Evolutionary conservation across 2,113 vertebrate species (phyloP), one percentile per base, ranked within the genome.

Genomic region (Syngnathus typhle): DNA sequence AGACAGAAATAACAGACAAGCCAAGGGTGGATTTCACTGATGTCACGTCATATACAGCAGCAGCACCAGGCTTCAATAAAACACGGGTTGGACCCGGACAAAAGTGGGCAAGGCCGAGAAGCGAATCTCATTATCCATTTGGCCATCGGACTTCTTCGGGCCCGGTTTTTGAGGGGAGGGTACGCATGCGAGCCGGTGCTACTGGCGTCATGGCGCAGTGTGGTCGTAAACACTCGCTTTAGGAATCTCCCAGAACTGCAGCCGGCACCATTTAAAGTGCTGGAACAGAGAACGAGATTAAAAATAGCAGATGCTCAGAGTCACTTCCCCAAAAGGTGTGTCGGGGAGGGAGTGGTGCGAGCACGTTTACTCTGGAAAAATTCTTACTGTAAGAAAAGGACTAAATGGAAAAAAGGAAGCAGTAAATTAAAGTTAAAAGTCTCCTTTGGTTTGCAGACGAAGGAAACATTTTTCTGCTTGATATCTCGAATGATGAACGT

Each of bases 271-370:
- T 74, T 12, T 77, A 80, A 85, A 87, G 78, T 67, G 78, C 70
- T 51, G 27, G 44, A 65, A 75, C 70, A 72, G 49, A 18, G 7
- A 7, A 11, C 64, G 72, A 63, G 32, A 70, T 78, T 84, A 81
- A 84, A 86, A 83, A 85, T 77, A 80, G 80, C 89, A 88, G 82
- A 86, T 82, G 83, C 80, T 79, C 58, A 49, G 74, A 87, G 87
- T 84, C 80, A 84, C 65, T 85, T 84, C 84, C 85, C 77, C 41
- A 85, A 85, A 89, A 89, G 79, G 78, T 81, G 82, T 88, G 83
- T 88, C 79, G 9, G 60, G 39, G 18, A 51, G 47, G 47, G 18
- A n/a, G 19, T 51, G 47, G 6, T n/a, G 47, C 18, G 69, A 78
- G 82, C 72, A 60, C 74, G 54, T 85, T 86, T 82, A 51, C 84